These are phyloP conservation scores for Phortica variegata DNA, from an alignment of 1,140 invertebrate species.

Conservation along the genomic window DNA sequence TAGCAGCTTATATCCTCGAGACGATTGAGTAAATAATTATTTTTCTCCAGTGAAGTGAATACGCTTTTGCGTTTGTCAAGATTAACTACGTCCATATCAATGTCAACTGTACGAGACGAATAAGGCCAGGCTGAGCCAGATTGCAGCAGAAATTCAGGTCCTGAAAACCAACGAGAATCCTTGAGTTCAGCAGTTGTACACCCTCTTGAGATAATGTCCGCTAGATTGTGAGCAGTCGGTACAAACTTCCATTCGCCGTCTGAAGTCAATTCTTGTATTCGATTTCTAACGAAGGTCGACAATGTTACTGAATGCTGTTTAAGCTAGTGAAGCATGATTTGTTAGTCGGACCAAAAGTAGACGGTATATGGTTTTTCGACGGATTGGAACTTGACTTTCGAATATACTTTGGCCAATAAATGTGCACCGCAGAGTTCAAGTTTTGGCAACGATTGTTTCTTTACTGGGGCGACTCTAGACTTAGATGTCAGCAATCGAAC, in stretches of 20 bases:
- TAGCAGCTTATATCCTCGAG: background rate
- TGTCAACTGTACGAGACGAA: background rate
- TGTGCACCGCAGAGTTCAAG: slow-evolving; percentile 3
- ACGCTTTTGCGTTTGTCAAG: background rate
- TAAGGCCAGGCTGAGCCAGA: background rate
- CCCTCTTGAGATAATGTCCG: slow-evolving; percentile 4
- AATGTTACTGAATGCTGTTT: slow-evolving; percentile 5
- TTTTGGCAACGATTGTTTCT: slow-evolving; percentile 1
- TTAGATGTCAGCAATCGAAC: slow-evolving; percentile 2
- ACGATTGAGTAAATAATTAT: background rate
- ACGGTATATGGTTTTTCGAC: background rate
- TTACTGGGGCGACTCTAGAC: slow-evolving; percentile 3
- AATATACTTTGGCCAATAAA: background rate
- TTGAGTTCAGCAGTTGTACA: background rate
- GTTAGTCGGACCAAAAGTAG: slow-evolving; percentile 1
- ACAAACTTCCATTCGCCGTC: background rate
- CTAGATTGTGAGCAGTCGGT: background rate
- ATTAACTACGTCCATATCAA: background rate
- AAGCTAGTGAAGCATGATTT: slow-evolving; percentile 9
- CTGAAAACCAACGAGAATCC: slow-evolving; percentile 1
- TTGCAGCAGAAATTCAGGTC: background rate
- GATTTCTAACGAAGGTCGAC: slow-evolving; percentile 1
- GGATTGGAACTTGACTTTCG: background rate
- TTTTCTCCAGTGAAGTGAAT: background rate
- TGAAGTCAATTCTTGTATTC: slow-evolving; percentile 2